Conservation (phyloP, 2,888 invertebrate species). For the Altica lythri region DNA sequence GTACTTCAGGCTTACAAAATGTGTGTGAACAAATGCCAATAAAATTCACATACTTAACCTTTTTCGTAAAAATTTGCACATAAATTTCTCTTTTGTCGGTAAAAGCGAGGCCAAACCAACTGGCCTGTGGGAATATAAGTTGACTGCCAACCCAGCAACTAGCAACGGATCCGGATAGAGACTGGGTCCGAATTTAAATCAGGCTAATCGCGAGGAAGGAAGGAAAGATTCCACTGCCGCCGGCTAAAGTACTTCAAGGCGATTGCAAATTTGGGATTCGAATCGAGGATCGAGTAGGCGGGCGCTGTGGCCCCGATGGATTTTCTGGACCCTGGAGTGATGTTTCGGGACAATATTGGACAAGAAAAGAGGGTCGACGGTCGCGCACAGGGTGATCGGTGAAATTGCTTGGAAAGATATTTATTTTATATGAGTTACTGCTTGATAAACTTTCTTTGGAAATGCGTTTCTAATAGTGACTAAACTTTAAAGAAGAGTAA, state of each 20-base stretch:
- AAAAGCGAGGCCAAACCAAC: not conserved
- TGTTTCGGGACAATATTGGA: constrained; percentile 17
- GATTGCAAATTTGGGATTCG: constrained; percentile 15
- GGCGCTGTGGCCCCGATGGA: constrained; percentile 9
- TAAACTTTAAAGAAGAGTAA: too few relatives aligned
- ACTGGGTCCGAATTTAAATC: constrained; percentile 31
- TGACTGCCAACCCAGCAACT: constrained; percentile 7
- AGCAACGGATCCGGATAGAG: constrained; percentile 22
- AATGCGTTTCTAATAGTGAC: too few relatives aligned
- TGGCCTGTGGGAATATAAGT: constrained; percentile 13
- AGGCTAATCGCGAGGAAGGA: constrained; percentile 26
- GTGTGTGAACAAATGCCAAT: too few relatives aligned
- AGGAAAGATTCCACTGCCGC: constrained; percentile 15
- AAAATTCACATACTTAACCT: too few relatives aligned
- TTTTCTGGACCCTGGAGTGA: constrained; percentile 19
- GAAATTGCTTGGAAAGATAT: constrained; percentile 6
- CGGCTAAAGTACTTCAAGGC: constrained; percentile 10
- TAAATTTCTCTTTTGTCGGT: not conserved
- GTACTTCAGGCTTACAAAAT: too few relatives aligned
- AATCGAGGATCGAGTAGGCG: constrained; percentile 13
- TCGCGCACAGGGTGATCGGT: constrained; percentile 4
- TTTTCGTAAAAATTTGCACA: too few relatives aligned
- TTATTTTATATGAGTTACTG: too few relatives aligned
- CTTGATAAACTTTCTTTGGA: too few relatives aligned
- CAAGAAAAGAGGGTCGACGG: constrained; percentile 11